Percentiles rank a stretch among this genome's conserved stretches.
Conservation (phyloP, 2,797 vertebrate genomes). For the Pogonophryne albipinna region DNA sequence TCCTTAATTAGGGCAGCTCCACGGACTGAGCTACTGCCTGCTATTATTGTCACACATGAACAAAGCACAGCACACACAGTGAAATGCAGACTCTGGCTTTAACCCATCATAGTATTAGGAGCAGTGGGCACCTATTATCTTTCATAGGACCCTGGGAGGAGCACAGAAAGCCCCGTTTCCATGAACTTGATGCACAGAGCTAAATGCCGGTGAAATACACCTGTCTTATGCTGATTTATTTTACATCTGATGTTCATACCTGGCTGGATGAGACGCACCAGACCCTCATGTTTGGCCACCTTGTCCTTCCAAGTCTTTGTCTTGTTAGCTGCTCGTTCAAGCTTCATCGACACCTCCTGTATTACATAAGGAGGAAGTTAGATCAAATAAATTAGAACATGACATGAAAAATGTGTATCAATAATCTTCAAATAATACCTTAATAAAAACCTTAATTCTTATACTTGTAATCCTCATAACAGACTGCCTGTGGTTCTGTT, state of each 20-base stretch:
- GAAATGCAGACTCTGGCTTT: too few relatives aligned
- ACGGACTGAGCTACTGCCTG: too few relatives aligned
- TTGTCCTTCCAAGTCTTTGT: slow-evolving; percentile 96
- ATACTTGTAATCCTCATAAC: background rate
- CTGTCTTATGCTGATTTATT: background rate
- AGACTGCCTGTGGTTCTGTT: background rate
- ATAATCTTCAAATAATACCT: too few relatives aligned
- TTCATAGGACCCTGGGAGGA: background rate
- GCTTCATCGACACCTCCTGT: slow-evolving; percentile 91
- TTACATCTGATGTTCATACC: slow-evolving; percentile 75
- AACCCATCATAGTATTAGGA: too few relatives aligned
- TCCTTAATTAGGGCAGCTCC: too few relatives aligned
- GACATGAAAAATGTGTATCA: background rate
- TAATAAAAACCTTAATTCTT: background rate
- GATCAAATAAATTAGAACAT: background rate
- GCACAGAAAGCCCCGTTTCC: background rate
- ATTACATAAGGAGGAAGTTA: background rate
- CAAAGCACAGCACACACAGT: too few relatives aligned
- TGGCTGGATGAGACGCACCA: slow-evolving; percentile 94
- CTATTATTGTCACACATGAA: too few relatives aligned
- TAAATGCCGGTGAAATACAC: background rate
- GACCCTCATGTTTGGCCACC: slow-evolving; percentile 93
- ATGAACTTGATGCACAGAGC: background rate
- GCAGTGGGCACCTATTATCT: too few relatives aligned
- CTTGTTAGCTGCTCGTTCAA: slow-evolving; percentile 89